A percentile compares a stretch with the other conserved stretches of the same genome.
Evolutionary conservation across 30 jellyfish, hydroid and myxozoan species (phyloP).

Genomic region (Chironex yamaguchii): DNA sequence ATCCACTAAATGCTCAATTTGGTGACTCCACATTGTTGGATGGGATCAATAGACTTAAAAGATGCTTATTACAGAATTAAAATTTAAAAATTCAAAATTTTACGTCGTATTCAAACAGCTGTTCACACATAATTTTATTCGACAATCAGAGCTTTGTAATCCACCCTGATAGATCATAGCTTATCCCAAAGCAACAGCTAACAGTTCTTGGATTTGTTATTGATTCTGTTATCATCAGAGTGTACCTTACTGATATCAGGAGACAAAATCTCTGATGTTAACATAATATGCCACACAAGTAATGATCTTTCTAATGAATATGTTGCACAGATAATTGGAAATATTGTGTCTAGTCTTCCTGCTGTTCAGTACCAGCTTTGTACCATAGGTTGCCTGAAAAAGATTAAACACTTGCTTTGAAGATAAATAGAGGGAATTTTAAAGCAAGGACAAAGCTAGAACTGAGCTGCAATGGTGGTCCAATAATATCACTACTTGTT

Average conservation of each 20-base stretch:
- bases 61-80: constrained; percentile 69
- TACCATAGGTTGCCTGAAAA: neutral
- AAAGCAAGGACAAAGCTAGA: neutral
- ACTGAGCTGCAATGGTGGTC: constrained; percentile 2
- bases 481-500: neutral
- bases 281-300: neutral
- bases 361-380: constrained; percentile 33
- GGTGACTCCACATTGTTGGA: constrained; percentile 61
- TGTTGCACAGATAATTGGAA: constrained; percentile 43
- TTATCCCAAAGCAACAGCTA: constrained; percentile 40
- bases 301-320: neutral
- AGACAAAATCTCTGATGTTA: neutral
- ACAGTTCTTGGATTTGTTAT: constrained; percentile 53
- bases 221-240: constrained; percentile 39
- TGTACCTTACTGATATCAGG: constrained; percentile 16
- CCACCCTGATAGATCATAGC: constrained; percentile 53
- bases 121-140: neutral
- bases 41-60: constrained; percentile 62
- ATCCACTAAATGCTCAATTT: constrained; percentile 18
- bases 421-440: neutral
- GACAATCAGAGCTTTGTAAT: constrained; percentile 48
- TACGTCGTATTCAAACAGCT: too few species aligned
- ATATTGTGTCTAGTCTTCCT: constrained; percentile 63
- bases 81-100: too few species aligned
- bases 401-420: too few species aligned